phyloP scores from a whole-genome alignment of 2,888 invertebrate species.

The Drosophila pseudotakahashii region DNA sequence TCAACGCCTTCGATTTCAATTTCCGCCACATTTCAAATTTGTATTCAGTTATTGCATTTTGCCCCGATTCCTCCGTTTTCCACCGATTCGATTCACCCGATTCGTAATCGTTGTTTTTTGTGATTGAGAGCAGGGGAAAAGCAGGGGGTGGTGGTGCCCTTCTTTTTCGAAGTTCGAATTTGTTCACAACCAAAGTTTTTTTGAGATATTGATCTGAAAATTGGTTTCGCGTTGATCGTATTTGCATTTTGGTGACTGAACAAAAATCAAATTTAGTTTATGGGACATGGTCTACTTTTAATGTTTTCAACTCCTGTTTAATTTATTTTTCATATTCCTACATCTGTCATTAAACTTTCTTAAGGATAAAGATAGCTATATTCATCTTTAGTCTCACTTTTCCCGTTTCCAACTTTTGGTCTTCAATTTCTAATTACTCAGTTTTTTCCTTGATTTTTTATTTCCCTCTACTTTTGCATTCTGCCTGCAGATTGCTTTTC shows the following conservation, averaged over 20 bases:
- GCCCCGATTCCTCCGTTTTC: constrained; percentile 18
- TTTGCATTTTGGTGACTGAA: background rate
- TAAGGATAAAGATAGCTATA: too few species aligned
- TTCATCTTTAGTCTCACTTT: background rate
- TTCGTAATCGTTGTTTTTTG: constrained; percentile 24
- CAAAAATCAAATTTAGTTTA: constrained; percentile 4
- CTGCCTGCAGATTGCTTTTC: constrained; percentile 2
- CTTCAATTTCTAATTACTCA: constrained; percentile 37
- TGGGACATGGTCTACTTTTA: background rate
- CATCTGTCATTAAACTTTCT: too few species aligned
- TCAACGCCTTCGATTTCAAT: constrained; percentile 80
- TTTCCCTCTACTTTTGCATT: constrained; percentile 8
- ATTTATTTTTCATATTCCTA: too few species aligned
- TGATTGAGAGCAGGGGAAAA: too few species aligned
- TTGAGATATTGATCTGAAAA: constrained; percentile 24
- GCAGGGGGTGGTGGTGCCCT: too few species aligned
- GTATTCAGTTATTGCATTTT: constrained; percentile 68
- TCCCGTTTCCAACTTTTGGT: constrained; percentile 1
- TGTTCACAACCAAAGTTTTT: constrained; percentile 1
- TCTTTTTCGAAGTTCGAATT: background rate
- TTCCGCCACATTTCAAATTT: constrained; percentile 74
- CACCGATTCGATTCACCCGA: constrained; percentile 13
- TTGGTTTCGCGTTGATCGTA: constrained; percentile 17
- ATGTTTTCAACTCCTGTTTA: too few species aligned
- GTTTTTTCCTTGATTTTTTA: constrained; percentile 7